Base-by-base conservation (phyloP, 2,888 invertebrate genomes). In the Drosophila kanekoi region DNA sequence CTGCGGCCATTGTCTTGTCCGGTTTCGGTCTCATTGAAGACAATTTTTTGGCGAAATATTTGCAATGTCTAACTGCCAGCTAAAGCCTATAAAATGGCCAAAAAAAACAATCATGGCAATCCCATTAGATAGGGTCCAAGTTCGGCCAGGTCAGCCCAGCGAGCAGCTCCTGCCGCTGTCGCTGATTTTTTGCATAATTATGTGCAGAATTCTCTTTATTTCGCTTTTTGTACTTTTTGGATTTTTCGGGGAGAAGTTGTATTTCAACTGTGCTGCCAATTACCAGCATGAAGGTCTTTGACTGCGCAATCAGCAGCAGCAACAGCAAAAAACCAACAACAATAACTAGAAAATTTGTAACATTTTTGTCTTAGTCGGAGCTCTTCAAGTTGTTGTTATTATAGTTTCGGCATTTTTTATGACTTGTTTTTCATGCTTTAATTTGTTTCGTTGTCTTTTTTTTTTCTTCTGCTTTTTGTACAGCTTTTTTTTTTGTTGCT, bases 251-350 rank as follows among this genome's bases (percentile, higher is more conserved):
- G 70, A 68, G 54, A 72, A 76, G 69, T 53, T 63, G 66, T 62
- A 61, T 52, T 63, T 61, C 51, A 49, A 66, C 73, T 81, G 62
- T 54, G 81, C 62, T 75, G 80, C 89, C 83, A 83, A 83, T 83
- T 83, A 83, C 87, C 73, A 80, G 84, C 83, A 80, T 83, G 83
- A 83, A 83, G 83, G 83, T 83, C 87, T 83, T 88, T 89, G 83
- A 83, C 83, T 83, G 84, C 83, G 83, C 89, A 83, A 83, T 80
- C 72, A 73, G 41, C 57, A 66, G 41, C 66, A 53, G 38, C 63
- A 61, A 58, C 57, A 57, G 28, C 28, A 28, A 20, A 20, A 28
- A 28, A 28, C 41, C 44, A 56, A 51, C 13, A 53, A 43, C 56
- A 62, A 63, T 14, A 65, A 64, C 76, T 72, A 87, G 75, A 86